phyloP scores from a whole-genome alignment of 2,888 invertebrate species.

The Pseudeuparius sepicola region DNA sequence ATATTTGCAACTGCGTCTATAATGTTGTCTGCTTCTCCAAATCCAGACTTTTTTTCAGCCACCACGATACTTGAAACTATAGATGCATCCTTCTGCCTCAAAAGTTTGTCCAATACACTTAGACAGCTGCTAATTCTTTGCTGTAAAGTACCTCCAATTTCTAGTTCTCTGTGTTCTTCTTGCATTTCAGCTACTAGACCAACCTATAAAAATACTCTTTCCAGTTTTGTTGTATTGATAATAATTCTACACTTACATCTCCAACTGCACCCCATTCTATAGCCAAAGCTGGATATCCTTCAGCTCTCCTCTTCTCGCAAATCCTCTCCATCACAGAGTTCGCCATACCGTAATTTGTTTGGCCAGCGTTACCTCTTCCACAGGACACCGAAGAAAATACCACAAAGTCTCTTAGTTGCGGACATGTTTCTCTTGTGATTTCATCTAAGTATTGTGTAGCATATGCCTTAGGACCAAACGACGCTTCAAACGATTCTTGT shows the following conservation, averaged over 20 bases:
- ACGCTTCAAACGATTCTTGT: slow-evolving; percentile 53
- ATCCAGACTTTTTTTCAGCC: slow-evolving; percentile 64
- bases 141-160: slow-evolving; percentile 52
- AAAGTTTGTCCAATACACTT: slow-evolving; percentile 52
- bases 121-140: slow-evolving; percentile 56
- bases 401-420: slow-evolving; percentile 56
- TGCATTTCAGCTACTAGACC: slow-evolving; percentile 53
- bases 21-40: slow-evolving; percentile 51
- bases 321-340: slow-evolving; percentile 85
- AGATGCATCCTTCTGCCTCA: slow-evolving; percentile 49
- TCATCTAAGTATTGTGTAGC: slow-evolving; percentile 71
- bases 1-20: slow-evolving; percentile 56
- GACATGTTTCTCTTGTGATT: slow-evolving; percentile 23
- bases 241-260: slow-evolving; percentile 42
- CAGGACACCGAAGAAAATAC: slow-evolving; percentile 86
- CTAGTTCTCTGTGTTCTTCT: slow-evolving; percentile 36
- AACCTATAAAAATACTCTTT: slow-evolving; percentile 33
- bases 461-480: slow-evolving; percentile 67
- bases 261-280: slow-evolving; percentile 92
- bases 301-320: slow-evolving; percentile 58
- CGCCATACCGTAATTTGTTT: slow-evolving; percentile 83
- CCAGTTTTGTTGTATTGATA: not conserved
- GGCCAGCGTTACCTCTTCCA: slow-evolving; percentile 84
- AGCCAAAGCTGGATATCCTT: slow-evolving; percentile 68
- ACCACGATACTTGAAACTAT: slow-evolving; percentile 77